Percentiles rank a stretch among this genome's conserved stretches.
These are phyloP conservation scores for Drosophila trapezifrons DNA, from an alignment of 1,140 invertebrate species.

Conservation along the genomic window DNA sequence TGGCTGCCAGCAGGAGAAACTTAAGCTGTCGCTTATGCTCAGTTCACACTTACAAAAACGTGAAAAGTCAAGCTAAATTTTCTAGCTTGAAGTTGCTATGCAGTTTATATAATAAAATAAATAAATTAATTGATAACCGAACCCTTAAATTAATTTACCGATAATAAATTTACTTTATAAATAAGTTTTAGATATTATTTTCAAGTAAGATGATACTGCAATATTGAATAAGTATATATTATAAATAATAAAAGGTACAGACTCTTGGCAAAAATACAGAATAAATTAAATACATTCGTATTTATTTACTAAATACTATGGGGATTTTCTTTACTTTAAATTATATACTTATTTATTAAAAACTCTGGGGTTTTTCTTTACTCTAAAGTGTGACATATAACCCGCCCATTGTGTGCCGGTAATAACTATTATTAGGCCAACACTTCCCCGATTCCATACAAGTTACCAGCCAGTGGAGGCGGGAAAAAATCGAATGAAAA, in stretches of 20 bases:
- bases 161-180: not conserved
- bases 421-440: slow-evolving; percentile 15
- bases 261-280: too few relatives aligned
- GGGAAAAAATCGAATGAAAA: slow-evolving; percentile 31
- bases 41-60: slow-evolving; percentile 18
- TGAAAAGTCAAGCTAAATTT: not conserved
- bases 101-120: not conserved
- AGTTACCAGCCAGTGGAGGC: not conserved
- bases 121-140: slow-evolving; percentile 1
- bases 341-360: not conserved
- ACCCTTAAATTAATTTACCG: too few relatives aligned
- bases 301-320: too few relatives aligned
- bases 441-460: slow-evolving; percentile 10
- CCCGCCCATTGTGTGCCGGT: not conserved
- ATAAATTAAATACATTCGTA: too few relatives aligned
- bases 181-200: not conserved
- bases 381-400: not conserved
- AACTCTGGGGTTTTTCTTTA: not conserved
- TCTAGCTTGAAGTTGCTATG: not conserved
- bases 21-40: not conserved
- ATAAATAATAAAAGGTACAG: too few relatives aligned
- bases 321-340: too few relatives aligned
- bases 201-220: too few relatives aligned
- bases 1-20: not conserved
- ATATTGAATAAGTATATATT: too few relatives aligned